Base-by-base conservation (phyloP, 2,797 vertebrate species). In the Rhadinocentrus ornatus region DNA sequence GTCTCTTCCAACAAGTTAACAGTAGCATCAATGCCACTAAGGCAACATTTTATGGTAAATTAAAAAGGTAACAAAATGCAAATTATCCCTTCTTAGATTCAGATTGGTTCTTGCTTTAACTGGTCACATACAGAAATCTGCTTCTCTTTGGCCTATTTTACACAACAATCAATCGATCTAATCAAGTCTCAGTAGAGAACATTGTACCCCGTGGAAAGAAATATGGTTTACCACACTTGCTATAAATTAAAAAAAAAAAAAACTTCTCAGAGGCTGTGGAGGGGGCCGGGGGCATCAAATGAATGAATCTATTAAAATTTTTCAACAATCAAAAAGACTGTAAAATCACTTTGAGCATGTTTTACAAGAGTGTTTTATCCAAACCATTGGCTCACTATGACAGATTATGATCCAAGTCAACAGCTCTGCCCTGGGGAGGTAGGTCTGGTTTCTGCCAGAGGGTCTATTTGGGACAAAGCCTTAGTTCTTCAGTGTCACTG, bases 401-500 rank as follows among this genome's bases (percentile, higher is more conserved):
- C 31, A 69, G 63, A 77, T 73, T 82, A 78, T 64, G 63, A 79
- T 62, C 63, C 22, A 41, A 64, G 64, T 83, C 63, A 85, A 74
- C 76, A 84, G 75, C 62, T 52, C 58, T 71, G 72, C 75, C 78
- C 71, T 24, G 50, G 73, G 75, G 76, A 66, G 73, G 56, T 71
- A 35, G 77, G 71, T 67, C 73, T 57, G 46, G 48, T 77, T 78
- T 74, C 75, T 73, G 60, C 75, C 68, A 20, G 76, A 71, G 72
- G 69, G 62, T 65, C 59, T 34, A 53, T 32, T 4, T 65, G 16
- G 69, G 71, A 91, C 90, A 90, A 90, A 90, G 89, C 60, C 0
- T 8, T 24, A 46, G 54, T 91, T 91, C 88, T 90, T 89, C 86
- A 66, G 77, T 64, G 81, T 87, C 77, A 50, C 65, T 69, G 70